Conservation (phyloP, 2,113 vertebrate species). For the Cnemophilus loriae region DNA sequence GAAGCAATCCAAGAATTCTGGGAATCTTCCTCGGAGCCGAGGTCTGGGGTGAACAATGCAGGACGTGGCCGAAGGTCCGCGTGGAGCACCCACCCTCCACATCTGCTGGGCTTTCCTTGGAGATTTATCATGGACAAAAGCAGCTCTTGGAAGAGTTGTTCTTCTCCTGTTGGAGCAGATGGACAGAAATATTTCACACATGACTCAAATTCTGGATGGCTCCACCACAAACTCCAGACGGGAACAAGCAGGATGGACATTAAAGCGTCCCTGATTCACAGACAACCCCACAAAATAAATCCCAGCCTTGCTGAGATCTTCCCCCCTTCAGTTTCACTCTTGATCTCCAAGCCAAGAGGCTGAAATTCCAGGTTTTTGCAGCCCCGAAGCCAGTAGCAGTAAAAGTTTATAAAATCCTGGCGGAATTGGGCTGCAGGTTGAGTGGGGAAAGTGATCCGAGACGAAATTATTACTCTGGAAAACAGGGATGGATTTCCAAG, state of each 20-base stretch:
- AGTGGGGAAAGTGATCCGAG: neutral
- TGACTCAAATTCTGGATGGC: conserved; percentile 41
- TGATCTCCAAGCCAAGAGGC: conserved; percentile 14
- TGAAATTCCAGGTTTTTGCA: neutral
- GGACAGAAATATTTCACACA: conserved; percentile 36
- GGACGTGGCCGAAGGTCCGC: neutral
- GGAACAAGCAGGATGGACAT: neutral
- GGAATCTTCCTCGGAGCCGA: neutral
- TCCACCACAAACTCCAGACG: neutral
- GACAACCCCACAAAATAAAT: neutral
- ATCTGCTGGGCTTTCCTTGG: conserved; percentile 27
- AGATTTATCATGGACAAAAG: conserved; percentile 18
- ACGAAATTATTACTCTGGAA: neutral
- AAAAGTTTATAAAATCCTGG: conserved; percentile 2
- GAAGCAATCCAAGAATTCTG: conserved; percentile 4
- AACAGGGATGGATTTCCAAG: neutral
- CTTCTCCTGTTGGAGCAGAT: conserved; percentile 10
- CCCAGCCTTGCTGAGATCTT: conserved; percentile 15
- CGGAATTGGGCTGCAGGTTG: neutral
- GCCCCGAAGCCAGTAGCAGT: conserved; percentile 20
- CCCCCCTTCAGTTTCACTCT: neutral
- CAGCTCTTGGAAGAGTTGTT: conserved; percentile 26
- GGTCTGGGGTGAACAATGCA: neutral
- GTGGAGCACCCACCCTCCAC: neutral
- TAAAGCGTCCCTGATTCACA: neutral